These are phyloP conservation scores for Dasyurus viverrinus DNA, from an alignment of 2,113 vertebrate species.

Conservation along the genomic window DNA sequence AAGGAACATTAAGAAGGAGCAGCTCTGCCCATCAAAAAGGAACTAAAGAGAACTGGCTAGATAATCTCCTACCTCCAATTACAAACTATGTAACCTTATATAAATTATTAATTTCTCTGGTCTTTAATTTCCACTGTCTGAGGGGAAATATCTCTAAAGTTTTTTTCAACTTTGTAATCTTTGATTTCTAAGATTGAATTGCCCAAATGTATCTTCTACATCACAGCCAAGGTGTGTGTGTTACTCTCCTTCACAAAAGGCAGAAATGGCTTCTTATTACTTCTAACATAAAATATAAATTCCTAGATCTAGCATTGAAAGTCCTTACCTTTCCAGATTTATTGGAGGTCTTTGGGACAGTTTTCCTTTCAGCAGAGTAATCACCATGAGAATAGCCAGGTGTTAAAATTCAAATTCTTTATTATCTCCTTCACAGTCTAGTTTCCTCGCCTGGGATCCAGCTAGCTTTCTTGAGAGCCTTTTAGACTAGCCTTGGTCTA, in stretches of 20 bases:
- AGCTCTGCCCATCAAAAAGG: neutral
- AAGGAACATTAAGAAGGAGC: neutral
- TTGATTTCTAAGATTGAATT: neutral
- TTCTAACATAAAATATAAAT: neutral
- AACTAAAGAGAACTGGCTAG: neutral
- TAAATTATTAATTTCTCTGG: neutral
- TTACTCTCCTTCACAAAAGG: neutral
- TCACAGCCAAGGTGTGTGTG: neutral
- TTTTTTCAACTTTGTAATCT: neutral
- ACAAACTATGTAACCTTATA: neutral
- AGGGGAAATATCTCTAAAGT: neutral
- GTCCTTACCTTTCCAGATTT: neutral
- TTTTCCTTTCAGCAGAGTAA: too few species aligned
- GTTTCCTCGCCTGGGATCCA: too few species aligned
- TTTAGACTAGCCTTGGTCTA: too few species aligned
- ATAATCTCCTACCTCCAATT: neutral
- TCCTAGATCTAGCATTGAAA: neutral
- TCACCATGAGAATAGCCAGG: too few species aligned
- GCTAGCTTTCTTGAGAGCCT: too few species aligned
- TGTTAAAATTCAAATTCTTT: too few species aligned
- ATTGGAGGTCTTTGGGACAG: too few species aligned
- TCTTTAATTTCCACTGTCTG: neutral
- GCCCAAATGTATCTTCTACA: neutral
- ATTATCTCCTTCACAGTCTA: too few species aligned
- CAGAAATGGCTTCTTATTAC: neutral